Conservation (phyloP, 2,797 vertebrate species). For the Microctenopoma lineatum region DNA sequence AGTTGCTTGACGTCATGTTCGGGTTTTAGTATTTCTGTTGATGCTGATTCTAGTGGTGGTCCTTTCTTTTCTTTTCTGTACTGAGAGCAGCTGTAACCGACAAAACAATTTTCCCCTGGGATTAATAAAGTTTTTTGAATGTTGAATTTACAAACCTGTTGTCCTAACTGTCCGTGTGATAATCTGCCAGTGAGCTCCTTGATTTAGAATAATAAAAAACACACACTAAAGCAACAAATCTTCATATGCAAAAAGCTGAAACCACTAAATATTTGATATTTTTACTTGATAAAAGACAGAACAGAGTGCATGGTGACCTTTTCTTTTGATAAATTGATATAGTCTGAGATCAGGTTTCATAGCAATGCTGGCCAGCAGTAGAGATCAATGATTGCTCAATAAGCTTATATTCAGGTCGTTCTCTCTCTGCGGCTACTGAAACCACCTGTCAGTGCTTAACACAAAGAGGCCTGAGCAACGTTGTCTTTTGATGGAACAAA, state of each 20-base stretch:
- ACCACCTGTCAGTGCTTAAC: too few species aligned
- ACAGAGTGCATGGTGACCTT: neutral
- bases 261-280: neutral
- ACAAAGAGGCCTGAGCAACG: too few species aligned
- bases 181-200: too few species aligned
- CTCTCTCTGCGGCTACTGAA: too few species aligned
- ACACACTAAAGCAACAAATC: neutral
- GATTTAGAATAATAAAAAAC: neutral
- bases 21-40: too few species aligned
- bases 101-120: too few species aligned
- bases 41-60: too few species aligned
- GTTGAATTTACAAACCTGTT: neutral
- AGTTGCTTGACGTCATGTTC: too few species aligned
- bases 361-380: neutral
- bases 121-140: too few species aligned
- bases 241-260: neutral
- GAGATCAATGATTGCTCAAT: conserved; percentile 11
- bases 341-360: neutral
- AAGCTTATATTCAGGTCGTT: neutral
- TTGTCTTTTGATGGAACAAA: too few species aligned
- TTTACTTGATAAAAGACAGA: neutral
- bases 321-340: neutral
- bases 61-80: too few species aligned
- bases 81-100: too few species aligned
- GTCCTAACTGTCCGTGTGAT: neutral